Evolutionary conservation across 2,113 vertebrate genomes (phyloP), one percentile per base, ranked within the genome.

Genomic region (Lipophrys pholis): DNA sequence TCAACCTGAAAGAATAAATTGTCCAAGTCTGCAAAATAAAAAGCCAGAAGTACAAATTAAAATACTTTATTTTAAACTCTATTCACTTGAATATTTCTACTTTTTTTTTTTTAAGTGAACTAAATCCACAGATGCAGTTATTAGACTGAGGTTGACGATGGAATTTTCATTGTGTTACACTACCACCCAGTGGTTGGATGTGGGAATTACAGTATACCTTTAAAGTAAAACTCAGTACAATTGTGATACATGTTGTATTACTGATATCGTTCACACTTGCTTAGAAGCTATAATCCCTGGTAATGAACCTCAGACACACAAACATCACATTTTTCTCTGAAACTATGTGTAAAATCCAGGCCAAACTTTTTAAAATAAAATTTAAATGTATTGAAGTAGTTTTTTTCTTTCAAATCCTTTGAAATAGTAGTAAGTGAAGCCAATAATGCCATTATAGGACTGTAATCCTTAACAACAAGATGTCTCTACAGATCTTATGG

Each of bases 111-210:
- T 43, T 1, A 46, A 5, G 4, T 14, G 11, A 12, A 46, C 45
- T n/a, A 6, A n/a, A n/a, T 30, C 21, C 21, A 30, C 21, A 55
- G 16, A 21, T 17, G 14, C 11, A 30, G 21, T 30, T 30, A 30
- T 2, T 2, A 30, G 21, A 30, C 21, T 30, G 21, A 30, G 2
- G 21, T 30, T 30, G 21, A 30, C 2, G 21, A 30, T 30, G 21
- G 21, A 30, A 30, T 30, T 48, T 66, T 10, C 54, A 52, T 53
- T 56, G 72, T 60, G n/a, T 43, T 78, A 4, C 14, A 12, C 8
- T 35, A 49, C 84, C 83, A 69, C 84, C 93, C 90, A 69, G 76
- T 73, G 91, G 84, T 64, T 21, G 3, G 0, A 51, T 59, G 1
- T 9, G 6, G 15, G 5, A 12, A 9, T 76, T 89, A 73, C 90